A percentile compares a stretch with the other conserved stretches of the same genome.
Conservation (phyloP, 1,140 invertebrate species). For the Pomacea maculata region DNA sequence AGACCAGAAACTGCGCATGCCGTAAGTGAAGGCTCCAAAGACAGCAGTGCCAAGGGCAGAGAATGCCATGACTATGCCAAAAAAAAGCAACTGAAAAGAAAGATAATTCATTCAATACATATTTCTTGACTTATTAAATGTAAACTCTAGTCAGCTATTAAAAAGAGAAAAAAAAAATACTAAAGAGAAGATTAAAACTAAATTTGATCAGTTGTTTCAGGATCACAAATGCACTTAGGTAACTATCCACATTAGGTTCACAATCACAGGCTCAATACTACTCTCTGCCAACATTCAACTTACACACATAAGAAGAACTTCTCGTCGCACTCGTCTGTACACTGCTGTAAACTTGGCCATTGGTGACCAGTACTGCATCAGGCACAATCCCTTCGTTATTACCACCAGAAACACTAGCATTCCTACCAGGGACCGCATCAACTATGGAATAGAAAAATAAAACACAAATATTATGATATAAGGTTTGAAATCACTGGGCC, state of each 20-base stretch:
- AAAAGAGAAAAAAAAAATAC: neutral
- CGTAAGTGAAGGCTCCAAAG: constrained; percentile 46
- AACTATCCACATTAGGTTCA: neutral
- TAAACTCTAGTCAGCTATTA: neutral
- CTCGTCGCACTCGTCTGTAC: constrained; percentile 45
- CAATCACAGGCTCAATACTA: too few species aligned
- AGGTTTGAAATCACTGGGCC: too few species aligned
- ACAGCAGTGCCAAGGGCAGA: constrained; percentile 48
- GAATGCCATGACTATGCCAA: constrained; percentile 47
- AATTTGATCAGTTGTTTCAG: neutral
- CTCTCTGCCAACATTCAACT: constrained; percentile 4
- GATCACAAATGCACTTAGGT: neutral
- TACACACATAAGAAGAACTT: constrained; percentile 55
- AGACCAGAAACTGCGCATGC: constrained; percentile 49
- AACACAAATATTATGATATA: neutral
- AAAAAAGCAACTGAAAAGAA: constrained; percentile 49
- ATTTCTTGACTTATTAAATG: constrained; percentile 1
- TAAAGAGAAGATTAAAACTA: too few species aligned
- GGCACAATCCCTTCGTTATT: constrained; percentile 42
- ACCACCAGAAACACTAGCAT: constrained; percentile 53
- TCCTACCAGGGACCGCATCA: constrained; percentile 49
- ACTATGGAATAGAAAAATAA: constrained; percentile 39
- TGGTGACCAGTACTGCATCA: constrained; percentile 50
- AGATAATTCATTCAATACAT: neutral
- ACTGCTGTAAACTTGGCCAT: constrained; percentile 54